Percentiles rank a stretch among this genome's conserved stretches.
Conservation (phyloP, 53 echinoderm and acorn worm species). For the Arbacia lixula region DNA sequence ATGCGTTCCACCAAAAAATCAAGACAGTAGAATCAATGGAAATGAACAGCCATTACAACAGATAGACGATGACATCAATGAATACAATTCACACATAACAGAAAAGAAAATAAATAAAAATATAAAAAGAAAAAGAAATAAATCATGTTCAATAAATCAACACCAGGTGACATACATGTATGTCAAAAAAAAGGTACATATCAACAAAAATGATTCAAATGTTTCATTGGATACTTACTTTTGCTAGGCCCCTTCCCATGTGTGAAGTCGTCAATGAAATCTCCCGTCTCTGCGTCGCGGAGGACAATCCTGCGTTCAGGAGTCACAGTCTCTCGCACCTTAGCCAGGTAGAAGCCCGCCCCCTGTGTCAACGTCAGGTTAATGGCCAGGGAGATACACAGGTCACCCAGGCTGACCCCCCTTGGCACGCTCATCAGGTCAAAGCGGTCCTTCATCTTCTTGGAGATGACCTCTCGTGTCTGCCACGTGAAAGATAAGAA, state of each 20-base stretch:
- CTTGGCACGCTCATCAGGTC: conserved; percentile 87
- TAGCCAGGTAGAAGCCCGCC: conserved; percentile 85
- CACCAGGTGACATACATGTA: too few species aligned
- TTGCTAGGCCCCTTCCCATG: conserved; percentile 86
- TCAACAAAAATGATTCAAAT: too few species aligned
- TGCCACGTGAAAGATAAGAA: too few species aligned
- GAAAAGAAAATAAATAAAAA: too few species aligned
- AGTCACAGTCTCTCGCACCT: conserved; percentile 74
- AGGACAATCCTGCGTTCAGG: conserved; percentile 81
- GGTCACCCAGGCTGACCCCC: conserved; percentile 84
- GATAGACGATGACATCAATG: too few species aligned
- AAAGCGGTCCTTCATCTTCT: conserved; percentile 93
- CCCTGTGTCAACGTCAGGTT: conserved; percentile 90
- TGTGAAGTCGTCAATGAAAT: conserved; percentile 95
- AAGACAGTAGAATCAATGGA: too few species aligned
- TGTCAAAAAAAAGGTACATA: too few species aligned
- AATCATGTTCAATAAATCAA: not conserved
- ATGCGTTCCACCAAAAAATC: too few species aligned
- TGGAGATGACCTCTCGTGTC: conserved; percentile 89
- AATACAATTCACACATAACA: too few species aligned
- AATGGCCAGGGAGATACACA: conserved; percentile 86
- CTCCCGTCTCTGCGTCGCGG: conserved; percentile 81
- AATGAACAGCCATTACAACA: too few species aligned
- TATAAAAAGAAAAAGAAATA: too few species aligned
- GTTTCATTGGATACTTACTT: conserved; percentile 59